These are phyloP conservation scores for Platalea minor DNA, from an alignment of 2,797 vertebrate genomes.

Conservation along the genomic window DNA sequence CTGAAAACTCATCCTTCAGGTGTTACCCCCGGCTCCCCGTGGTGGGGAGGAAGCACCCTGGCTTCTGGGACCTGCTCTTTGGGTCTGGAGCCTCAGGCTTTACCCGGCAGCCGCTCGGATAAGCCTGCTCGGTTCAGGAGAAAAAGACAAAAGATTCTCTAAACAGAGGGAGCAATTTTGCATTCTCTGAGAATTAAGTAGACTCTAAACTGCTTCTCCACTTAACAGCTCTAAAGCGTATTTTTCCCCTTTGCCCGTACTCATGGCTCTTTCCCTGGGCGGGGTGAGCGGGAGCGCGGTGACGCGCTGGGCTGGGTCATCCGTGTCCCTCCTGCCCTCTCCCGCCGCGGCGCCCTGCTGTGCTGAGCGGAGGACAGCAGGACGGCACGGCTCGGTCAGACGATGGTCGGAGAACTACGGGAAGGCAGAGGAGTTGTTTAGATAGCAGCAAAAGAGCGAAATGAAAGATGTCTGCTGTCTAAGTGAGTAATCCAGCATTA, in stretches of 20 bases:
- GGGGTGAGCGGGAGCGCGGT: fast-evolving
- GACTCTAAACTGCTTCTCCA: background rate
- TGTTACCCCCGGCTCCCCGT: fast-evolving
- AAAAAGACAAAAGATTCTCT: background rate
- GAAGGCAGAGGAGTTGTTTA: background rate
- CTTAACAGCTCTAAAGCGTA: background rate
- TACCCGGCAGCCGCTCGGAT: background rate
- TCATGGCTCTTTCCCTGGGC: background rate
- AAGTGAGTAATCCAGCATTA: background rate
- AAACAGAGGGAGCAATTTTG: background rate
- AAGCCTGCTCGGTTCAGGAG: background rate
- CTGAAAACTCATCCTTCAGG: background rate
- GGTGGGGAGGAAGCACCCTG: background rate
- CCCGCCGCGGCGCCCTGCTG: fast-evolving
- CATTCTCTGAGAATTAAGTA: background rate
- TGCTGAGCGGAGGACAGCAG: background rate
- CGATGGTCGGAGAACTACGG: background rate
- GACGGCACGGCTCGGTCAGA: background rate
- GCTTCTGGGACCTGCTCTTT: background rate
- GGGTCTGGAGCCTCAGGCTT: background rate
- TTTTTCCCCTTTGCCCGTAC: background rate
- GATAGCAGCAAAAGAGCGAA: background rate
- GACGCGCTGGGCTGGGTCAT: background rate
- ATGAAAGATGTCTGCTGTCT: background rate
- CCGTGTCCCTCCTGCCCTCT: background rate